Percentiles rank a stretch among this genome's conserved stretches.
Evolutionary conservation across 37 sponge, comb jelly and placozoan genomes (phyloP).

Genomic region (Oscarella lobularis): DNA sequence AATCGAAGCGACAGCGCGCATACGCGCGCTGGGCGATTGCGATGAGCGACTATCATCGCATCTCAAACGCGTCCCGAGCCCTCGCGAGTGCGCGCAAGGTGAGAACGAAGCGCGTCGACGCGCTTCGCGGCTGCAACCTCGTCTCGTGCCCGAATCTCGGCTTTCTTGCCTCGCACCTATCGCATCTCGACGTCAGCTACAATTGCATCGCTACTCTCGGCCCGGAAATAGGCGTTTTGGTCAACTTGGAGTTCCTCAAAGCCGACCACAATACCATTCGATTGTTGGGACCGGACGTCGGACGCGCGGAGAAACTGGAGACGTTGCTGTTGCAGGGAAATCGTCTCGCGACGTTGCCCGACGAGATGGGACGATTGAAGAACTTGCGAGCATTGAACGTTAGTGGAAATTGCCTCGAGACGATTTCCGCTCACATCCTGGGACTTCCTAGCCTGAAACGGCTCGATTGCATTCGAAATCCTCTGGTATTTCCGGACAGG

Average conservation of each 20-base stretch:
- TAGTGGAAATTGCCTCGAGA: background rate
- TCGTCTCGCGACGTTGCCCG: background rate
- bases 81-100: no score
- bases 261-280: background rate
- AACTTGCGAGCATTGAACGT: background rate
- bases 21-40: no score
- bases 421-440: background rate
- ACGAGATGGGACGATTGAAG: background rate
- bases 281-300: background rate
- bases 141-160: no score
- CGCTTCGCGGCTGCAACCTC: no score
- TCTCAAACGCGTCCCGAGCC: no score
- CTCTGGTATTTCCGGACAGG: background rate
- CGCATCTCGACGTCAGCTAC: slow-evolving; percentile 4
- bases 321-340: background rate
- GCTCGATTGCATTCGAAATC: background rate
- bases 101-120: no score
- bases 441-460: background rate
- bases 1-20: no score
- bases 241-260: background rate
- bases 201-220: background rate
- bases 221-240: background rate
- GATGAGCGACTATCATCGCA: no score
- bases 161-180: no score
- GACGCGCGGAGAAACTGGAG: background rate